These are phyloP conservation scores for Notiomystis cincta DNA, from an alignment of 2,113 vertebrate genomes.

Conservation along the genomic window DNA sequence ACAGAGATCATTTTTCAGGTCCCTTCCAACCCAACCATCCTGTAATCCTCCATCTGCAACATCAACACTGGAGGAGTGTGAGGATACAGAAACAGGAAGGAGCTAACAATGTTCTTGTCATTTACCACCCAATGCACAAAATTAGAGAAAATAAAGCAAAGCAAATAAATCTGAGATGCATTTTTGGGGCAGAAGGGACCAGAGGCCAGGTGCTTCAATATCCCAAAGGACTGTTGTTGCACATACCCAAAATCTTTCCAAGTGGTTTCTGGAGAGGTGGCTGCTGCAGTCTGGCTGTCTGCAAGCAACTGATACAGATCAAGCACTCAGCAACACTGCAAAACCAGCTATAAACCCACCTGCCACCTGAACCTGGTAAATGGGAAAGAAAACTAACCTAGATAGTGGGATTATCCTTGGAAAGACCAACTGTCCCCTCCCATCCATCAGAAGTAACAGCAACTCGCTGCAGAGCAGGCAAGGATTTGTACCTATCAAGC, in stretches of 20 bases:
- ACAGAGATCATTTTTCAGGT: background rate
- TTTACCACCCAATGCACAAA: background rate
- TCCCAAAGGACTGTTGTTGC: fast-evolving
- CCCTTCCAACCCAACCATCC: background rate
- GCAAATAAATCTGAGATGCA: background rate
- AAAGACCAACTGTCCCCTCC: background rate
- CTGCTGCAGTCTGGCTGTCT: background rate
- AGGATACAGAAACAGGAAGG: background rate
- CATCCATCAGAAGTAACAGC: background rate
- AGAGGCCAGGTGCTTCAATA: background rate
- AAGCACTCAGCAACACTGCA: background rate
- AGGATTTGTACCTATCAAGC: background rate
- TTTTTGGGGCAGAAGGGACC: background rate
- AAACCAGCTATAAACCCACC: background rate
- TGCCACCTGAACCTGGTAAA: background rate
- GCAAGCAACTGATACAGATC: background rate
- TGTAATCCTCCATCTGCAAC: background rate
- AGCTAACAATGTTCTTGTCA: background rate
- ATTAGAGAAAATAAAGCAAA: background rate
- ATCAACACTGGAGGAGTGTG: fast-evolving
- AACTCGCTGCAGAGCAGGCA: fast-evolving
- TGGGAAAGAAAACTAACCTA: background rate
- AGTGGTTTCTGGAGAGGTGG: background rate
- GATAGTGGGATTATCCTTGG: background rate
- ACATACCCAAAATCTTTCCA: background rate